Percentiles rank a stretch among this genome's conserved stretches.
Conservation (phyloP, 2,113 vertebrate genomes). For the Caranx melampygus region DNA sequence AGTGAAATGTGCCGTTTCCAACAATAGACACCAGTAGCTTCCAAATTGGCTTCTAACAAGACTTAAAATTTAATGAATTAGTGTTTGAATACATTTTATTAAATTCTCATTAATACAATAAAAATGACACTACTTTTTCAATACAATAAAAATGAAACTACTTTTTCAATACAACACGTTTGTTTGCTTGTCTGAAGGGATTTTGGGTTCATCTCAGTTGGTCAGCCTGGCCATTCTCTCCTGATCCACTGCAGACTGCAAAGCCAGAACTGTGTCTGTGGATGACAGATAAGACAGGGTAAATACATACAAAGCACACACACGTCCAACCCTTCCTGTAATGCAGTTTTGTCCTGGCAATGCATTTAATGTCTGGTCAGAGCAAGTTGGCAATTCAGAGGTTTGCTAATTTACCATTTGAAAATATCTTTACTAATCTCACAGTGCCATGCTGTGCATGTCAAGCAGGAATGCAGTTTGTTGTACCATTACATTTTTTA, state of each 20-base stretch:
- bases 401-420: neutral
- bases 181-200: neutral
- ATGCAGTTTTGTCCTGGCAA: too few relatives aligned
- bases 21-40: neutral
- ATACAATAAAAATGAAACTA: neutral
- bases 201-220: constrained; percentile 31
- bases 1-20: neutral
- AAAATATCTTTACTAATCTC: neutral
- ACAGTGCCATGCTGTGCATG: neutral
- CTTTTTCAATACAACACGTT: neutral
- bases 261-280: constrained; percentile 47
- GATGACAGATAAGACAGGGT: constrained; percentile 17
- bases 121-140: neutral
- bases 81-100: constrained; percentile 52
- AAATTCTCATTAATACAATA: constrained; percentile 4
- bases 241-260: constrained; percentile 61
- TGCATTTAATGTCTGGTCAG: neutral
- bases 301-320: neutral
- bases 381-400: neutral
- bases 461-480: neutral
- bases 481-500: neutral
- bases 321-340: neutral
- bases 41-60: neutral
- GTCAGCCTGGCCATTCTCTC: constrained; percentile 40
- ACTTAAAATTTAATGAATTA: constrained; percentile 13